Base-by-base conservation (phyloP, 2,797 vertebrate genomes). In the Austrolebias charrua region DNA sequence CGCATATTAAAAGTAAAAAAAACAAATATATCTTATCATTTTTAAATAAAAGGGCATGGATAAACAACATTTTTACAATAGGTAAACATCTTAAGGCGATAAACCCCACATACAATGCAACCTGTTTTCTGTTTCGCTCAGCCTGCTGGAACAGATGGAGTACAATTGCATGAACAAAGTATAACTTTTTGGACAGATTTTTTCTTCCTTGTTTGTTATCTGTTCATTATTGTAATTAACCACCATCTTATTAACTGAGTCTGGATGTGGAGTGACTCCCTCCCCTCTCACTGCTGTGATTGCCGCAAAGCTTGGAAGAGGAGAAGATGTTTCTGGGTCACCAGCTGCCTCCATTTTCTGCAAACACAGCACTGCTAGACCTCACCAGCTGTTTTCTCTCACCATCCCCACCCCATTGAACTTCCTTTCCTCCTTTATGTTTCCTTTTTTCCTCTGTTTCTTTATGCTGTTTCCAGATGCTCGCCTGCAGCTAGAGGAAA, bases 271-370 rank as follows among this genome's bases (percentile, higher is more conserved):
- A 14, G 51, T 48, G 69, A 43, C 60, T 55, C 67, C 65, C 73
- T 67, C 49, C 44, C 46, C 43, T 55, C 46, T 75, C 63, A 5
- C 73, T 75, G 76, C 80, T 45, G 78, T 77, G 80, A 78, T 63
- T 76, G 76, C 78, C 66, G 78, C 61, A 33, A 38, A 31, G 75
- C 76, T 77, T 2, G 46, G 68, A 49, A 76, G 76, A 77, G 57
- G 56, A 69, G 77, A 79, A 79, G 72, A 83, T 74, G 73, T 90
- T 90, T 90, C 88, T 90, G 86, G 89, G 88, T 90, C 89, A 91
- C 81, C 87, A 86, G 89, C 87, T 89, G 85, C 79, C 84, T 78
- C 56, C 69, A 19, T 78, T 88, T 87, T 86, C 75, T 88, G 87
- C 86, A 84, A 78, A 83, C 84, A 72, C 87, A 88, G 89, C 90